Evolutionary conservation across 2,113 vertebrate species (phyloP).

Genomic region (Odocoileus virginianus): DNA sequence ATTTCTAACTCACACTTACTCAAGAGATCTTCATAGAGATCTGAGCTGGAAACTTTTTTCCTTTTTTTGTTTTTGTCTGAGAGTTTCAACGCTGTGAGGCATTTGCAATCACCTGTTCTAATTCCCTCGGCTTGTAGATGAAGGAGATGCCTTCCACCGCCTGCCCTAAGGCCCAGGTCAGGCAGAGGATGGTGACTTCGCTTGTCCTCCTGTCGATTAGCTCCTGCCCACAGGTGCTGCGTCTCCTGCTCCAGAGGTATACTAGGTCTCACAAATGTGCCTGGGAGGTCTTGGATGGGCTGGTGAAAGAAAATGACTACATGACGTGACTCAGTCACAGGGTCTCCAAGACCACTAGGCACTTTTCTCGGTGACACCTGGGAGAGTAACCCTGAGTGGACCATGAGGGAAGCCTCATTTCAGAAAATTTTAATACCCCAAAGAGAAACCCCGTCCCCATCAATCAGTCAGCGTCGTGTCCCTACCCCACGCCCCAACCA

Average conservation of each 20-base stretch:
- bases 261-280: accelerated
- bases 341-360: not conserved
- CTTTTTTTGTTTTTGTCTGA: not conserved
- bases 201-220: not conserved
- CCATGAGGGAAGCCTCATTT: accelerated
- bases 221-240: no score
- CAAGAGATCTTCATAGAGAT: not conserved
- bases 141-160: not conserved
- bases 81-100: not conserved
- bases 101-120: accelerated
- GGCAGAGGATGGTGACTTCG: not conserved
- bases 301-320: no score
- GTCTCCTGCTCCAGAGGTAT: not conserved
- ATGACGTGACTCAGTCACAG: accelerated
- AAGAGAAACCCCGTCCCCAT: not conserved
- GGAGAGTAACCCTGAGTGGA: no score
- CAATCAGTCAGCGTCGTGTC: accelerated
- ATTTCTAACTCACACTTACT: not conserved
- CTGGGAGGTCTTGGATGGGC: no score
- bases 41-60: accelerated
- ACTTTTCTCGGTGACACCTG: not conserved
- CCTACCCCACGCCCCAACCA: not conserved
- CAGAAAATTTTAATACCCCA: not conserved
- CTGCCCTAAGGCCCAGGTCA: not conserved
- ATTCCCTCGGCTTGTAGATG: not conserved